phyloP scores from a whole-genome alignment of 2,888 invertebrate genomes.

The Eumacrocentrus americanus region DNA sequence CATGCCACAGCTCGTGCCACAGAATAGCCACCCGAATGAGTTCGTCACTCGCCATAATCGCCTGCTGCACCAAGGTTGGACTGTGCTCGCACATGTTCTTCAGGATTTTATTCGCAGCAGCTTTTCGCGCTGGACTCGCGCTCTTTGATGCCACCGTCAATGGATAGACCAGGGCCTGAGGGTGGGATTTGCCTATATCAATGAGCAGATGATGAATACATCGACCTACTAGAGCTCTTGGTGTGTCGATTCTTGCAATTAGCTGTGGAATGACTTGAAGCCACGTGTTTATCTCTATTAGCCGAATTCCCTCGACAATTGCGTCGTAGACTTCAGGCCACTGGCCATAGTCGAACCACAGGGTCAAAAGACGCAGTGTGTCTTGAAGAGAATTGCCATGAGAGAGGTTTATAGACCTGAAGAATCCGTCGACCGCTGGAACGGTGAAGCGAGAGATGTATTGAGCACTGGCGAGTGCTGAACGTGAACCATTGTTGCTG shows the following conservation, averaged over 20 bases:
- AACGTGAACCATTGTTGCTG: conserved; percentile 17
- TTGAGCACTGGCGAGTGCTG: conserved; percentile 58
- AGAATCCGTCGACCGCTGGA: conserved; percentile 94
- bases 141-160: conserved; percentile 97
- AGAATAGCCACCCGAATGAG: conserved; percentile 96
- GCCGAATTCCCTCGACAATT: conserved; percentile 86
- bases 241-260: conserved; percentile 97
- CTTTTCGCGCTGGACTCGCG: conserved; percentile 80
- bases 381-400: conserved; percentile 95
- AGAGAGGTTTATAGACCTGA: conserved; percentile 91
- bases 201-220: conserved; percentile 92
- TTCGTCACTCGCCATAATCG: conserved; percentile 95
- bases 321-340: conserved; percentile 93
- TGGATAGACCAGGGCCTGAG: conserved; percentile 96
- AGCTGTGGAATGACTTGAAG: conserved; percentile 98
- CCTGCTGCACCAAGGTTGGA: conserved; percentile 89
- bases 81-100: conserved; percentile 97
- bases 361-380: conserved; percentile 89
- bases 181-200: conserved; percentile 97
- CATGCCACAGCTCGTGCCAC: conserved; percentile 99
- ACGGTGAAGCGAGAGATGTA: conserved; percentile 83
- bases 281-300: conserved; percentile 98
- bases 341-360: conserved; percentile 99
- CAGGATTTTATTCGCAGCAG: conserved; percentile 92
- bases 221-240: conserved; percentile 83